Conservation (phyloP, 2,113 vertebrate genomes). For the Proterorhinus semilunaris region DNA sequence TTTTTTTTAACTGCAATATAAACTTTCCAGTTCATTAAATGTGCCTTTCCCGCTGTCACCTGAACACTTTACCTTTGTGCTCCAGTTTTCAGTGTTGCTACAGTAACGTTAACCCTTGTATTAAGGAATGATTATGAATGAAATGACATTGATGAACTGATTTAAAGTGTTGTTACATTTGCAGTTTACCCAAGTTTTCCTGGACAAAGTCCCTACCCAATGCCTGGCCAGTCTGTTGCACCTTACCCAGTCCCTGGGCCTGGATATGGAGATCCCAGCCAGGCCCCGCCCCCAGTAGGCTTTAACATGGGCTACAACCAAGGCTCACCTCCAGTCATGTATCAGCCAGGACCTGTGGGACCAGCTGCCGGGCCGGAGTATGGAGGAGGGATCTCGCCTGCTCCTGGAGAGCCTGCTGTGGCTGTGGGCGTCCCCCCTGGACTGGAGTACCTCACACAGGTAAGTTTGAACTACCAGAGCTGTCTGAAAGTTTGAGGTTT, state of each 20-base stretch:
- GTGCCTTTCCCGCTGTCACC: background rate
- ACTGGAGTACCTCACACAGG: constrained; percentile 85
- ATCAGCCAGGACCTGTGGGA: constrained; percentile 61
- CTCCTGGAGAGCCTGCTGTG: constrained; percentile 25
- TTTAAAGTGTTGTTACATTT: background rate
- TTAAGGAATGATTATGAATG: background rate
- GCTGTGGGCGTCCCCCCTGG: constrained; percentile 79
- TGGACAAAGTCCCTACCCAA: constrained; percentile 66
- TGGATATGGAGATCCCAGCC: constrained; percentile 58
- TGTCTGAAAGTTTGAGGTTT: background rate
- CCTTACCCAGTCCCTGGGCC: constrained; percentile 68
- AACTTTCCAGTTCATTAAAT: background rate
- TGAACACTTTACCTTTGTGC: background rate
- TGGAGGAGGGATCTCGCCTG: constrained; percentile 41
- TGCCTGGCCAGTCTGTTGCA: constrained; percentile 68
- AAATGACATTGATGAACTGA: background rate
- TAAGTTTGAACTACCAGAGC: constrained; percentile 31
- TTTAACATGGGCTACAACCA: constrained; percentile 72
- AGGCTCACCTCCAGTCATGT: constrained; percentile 63
- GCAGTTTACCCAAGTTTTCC: constrained; percentile 68
- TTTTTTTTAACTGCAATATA: no score
- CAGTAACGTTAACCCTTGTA: background rate
- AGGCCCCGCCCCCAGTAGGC: constrained; percentile 67
- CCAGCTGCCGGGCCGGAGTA: constrained; percentile 36
- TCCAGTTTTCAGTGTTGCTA: no score